phyloP scores from a whole-genome alignment of 2,113 vertebrate species.

The Alaudala cheleensis region DNA sequence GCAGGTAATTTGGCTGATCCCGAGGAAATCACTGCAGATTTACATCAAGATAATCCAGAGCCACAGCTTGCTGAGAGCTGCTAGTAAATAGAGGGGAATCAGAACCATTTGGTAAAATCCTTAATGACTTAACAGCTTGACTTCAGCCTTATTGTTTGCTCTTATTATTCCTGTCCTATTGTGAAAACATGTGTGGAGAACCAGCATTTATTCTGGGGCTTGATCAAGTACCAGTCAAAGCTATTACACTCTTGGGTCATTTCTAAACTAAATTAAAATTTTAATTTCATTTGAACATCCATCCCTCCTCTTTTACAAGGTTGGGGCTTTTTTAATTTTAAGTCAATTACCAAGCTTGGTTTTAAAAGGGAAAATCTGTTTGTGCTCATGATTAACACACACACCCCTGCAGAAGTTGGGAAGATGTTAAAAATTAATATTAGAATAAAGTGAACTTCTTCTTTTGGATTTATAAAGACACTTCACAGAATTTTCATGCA shows the following conservation, averaged over 20 bases:
- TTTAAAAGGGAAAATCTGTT: background rate
- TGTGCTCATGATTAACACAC: background rate
- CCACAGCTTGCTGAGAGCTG: background rate
- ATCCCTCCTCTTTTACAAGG: background rate
- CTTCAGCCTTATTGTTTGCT: conserved; percentile 50
- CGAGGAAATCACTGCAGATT: conserved; percentile 52
- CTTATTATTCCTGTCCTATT: conserved; percentile 37
- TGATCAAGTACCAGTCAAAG: conserved; percentile 29
- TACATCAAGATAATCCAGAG: conserved; percentile 10
- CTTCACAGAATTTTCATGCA: background rate
- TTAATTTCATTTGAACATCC: conserved; percentile 45
- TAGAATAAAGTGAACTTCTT: background rate
- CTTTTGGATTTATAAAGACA: background rate
- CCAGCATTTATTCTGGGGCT: conserved; percentile 2
- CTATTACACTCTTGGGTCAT: conserved; percentile 13
- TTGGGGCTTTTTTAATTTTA: background rate
- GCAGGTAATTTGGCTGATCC: conserved; percentile 1
- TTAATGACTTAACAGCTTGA: conserved; percentile 54
- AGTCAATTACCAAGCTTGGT: background rate
- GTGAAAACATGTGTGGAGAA: conserved; percentile 35
- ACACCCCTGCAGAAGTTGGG: background rate
- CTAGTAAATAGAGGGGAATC: conserved; percentile 6
- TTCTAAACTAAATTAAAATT: conserved; percentile 40
- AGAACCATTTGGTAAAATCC: conserved; percentile 49
- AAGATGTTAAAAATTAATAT: background rate